phyloP scores from a whole-genome alignment of 2,888 invertebrate genomes.

The Aethes cnicana region DNA sequence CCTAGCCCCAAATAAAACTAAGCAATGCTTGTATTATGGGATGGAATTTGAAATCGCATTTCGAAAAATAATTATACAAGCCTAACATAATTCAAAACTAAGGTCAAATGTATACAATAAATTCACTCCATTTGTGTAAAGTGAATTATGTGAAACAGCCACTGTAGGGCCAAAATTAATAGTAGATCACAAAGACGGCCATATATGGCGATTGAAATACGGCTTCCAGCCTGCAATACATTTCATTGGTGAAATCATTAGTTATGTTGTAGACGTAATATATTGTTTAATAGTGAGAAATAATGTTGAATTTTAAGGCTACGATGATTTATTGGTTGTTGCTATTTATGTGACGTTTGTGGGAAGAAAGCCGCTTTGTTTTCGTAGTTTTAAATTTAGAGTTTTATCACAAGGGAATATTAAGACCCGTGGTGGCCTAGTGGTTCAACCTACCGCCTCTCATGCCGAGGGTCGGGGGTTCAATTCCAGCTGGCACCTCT shows the following conservation, averaged over 20 bases:
- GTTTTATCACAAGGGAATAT: too few species aligned
- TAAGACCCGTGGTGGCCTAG: too few species aligned
- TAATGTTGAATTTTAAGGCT: not conserved
- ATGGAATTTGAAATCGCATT: not conserved
- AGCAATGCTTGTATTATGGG: too few species aligned
- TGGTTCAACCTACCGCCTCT: too few species aligned
- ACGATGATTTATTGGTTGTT: constrained; percentile 15
- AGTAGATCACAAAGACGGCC: constrained; percentile 39
- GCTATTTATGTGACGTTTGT: too few species aligned
- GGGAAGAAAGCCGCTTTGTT: too few species aligned
- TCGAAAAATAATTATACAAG: not conserved
- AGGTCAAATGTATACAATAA: constrained; percentile 11
- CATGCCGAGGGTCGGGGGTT: too few species aligned
- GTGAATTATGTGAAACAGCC: constrained; percentile 18
- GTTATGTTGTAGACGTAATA: constrained; percentile 19
- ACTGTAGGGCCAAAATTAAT: constrained; percentile 41
- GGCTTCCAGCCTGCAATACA: constrained; percentile 34
- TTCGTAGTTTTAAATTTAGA: too few species aligned
- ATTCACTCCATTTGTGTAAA: constrained; percentile 1
- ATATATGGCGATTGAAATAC: constrained; percentile 46
- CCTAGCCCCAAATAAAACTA: too few species aligned
- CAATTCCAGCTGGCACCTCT: too few species aligned
- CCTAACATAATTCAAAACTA: not conserved
- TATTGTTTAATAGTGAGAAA: constrained; percentile 2
- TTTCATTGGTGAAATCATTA: constrained; percentile 20